Evolutionary conservation across 2,888 invertebrate genomes (phyloP), one percentile per base, ranked within the genome.

Genomic region (Oligia latruncula): DNA sequence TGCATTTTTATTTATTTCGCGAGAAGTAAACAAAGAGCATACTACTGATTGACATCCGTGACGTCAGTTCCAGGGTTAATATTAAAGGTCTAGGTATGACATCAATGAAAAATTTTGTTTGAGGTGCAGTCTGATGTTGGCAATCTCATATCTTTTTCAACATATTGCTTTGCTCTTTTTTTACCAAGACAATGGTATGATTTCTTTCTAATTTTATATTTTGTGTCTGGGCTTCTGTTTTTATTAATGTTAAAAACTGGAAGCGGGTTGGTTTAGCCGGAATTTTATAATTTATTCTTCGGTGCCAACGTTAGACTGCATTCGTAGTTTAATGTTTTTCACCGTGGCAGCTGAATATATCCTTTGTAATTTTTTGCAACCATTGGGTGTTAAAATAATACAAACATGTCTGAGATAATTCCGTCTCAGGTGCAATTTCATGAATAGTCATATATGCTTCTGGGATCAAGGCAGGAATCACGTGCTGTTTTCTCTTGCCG

Each of bases 281-380:
- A 60, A n/a, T 60, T 60, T 60, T 60, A 60, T n/a, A n/a, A n/a
- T 60, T n/a, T n/a, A 60, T 60, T n/a, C n/a, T 60, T 60, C 60
- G 60, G 60, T 60, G n/a, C n/a, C n/a, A n/a, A n/a, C 60, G n/a
- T 60, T n/a, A 4, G 11, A 23, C 23, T 23, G 23, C 55, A 23
- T 55, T 55, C 55, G 55, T 55, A 55, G 55, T 60, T 58, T 11
- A 11, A 58, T n/a, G 58, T 58, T 58, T 55, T 58, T 58, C 58
- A 58, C n/a, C 23, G n/a, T 58, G 55, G 20, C 20, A 55, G 20
- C 20, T 55, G 55, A 55, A 55, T 20, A 55, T 20, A 55, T 55
- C 20, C 20, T 55, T 20, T 55, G 55, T 55, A 55, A 8, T 20
- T 20, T 58, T n/a, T n/a, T 58, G 58, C 23, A 55, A 20, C 55